phyloP scores from a whole-genome alignment of 1,140 invertebrate genomes.

The Octopus bimaculoides region DNA sequence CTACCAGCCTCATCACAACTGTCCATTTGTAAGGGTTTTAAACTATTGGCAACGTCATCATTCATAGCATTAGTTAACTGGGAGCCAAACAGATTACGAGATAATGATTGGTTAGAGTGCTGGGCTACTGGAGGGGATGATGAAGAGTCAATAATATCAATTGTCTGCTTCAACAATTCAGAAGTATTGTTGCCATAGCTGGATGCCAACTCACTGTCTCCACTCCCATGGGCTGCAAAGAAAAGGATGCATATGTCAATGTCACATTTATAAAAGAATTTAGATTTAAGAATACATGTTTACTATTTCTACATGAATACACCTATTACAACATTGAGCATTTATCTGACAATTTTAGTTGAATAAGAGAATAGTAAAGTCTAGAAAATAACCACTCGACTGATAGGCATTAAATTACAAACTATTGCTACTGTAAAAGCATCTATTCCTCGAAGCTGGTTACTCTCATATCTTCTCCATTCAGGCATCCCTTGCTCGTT shows the following conservation, averaged over 20 bases:
- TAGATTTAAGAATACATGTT: too few species aligned
- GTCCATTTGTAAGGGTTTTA: neutral
- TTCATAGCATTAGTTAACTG: neutral
- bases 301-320: too few species aligned
- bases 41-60: neutral
- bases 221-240: neutral
- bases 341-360: too few species aligned
- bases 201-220: neutral
- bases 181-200: neutral
- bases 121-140: neutral
- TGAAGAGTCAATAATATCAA: neutral
- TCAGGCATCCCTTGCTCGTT: too few species aligned
- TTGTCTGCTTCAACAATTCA: neutral
- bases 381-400: too few species aligned
- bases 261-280: too few species aligned
- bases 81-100: slow-evolving; percentile 1
- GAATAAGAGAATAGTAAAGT: too few species aligned
- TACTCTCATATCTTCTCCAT: too few species aligned
- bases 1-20: neutral
- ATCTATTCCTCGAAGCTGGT: too few species aligned
- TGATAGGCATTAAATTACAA: too few species aligned
- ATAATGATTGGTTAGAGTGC: neutral
- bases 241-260: neutral
- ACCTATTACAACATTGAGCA: too few species aligned
- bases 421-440: too few species aligned